Conservation (phyloP, 1,140 invertebrate species). For the Drosophila hydei region DNA sequence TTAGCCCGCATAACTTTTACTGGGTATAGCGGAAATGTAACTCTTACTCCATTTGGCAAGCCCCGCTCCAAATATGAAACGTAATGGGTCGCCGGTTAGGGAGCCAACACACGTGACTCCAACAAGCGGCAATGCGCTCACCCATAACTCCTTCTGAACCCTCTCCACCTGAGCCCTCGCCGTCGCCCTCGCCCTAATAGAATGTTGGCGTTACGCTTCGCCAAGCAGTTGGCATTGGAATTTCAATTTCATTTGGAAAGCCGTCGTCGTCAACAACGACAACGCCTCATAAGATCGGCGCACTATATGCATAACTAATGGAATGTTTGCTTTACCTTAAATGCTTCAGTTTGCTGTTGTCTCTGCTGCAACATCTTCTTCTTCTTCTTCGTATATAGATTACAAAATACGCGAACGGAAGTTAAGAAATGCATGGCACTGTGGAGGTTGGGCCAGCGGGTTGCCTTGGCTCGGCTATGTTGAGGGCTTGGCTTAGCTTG, state of each 20-base stretch:
- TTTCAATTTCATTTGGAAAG: constrained; percentile 51
- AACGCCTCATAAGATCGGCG: constrained; percentile 47
- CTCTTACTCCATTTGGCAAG: not conserved
- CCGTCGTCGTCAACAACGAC: too few relatives aligned
- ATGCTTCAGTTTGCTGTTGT: constrained; percentile 6
- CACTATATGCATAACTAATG: constrained; percentile 36
- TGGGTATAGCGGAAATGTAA: constrained; percentile 31
- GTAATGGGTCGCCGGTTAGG: constrained; percentile 28
- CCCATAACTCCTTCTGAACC: constrained; percentile 25
- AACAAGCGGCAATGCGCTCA: constrained; percentile 35
- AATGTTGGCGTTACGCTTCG: constrained; percentile 58
- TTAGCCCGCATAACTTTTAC: constrained; percentile 1
- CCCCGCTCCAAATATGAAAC: constrained; percentile 8
- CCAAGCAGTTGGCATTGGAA: constrained; percentile 65
- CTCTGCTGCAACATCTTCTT: not conserved
- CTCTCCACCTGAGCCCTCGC: not conserved
- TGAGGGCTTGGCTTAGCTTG: constrained; percentile 31
- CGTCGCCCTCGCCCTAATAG: not conserved
- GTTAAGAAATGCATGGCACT: constrained; percentile 31
- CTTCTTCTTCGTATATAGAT: not conserved
- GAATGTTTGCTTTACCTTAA: constrained; percentile 13
- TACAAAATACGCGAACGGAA: constrained; percentile 27
- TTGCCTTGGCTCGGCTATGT: constrained; percentile 16
- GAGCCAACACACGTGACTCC: constrained; percentile 21
- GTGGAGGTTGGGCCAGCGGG: not conserved